Evolutionary conservation across 2,888 invertebrate genomes (phyloP), one percentile per base, ranked within the genome.

Genomic region (Cepaea hortensis): DNA sequence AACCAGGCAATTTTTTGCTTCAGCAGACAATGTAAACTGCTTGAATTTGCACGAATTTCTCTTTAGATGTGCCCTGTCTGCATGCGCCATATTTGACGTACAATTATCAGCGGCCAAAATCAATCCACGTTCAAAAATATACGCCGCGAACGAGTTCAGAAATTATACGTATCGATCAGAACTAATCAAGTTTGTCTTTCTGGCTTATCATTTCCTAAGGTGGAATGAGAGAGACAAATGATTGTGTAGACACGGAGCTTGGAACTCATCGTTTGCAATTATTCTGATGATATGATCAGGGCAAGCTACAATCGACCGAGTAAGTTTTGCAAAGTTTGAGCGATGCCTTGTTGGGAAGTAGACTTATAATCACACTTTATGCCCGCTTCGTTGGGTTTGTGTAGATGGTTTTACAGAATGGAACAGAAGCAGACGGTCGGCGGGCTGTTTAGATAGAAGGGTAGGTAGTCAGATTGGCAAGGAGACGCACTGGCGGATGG

Each of bases 151-250:
- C 79, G 35, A 79, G 79, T 79, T 79, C 35, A 79, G 62, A 79
- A 79, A 79, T 79, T 79, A 79, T 79, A 9, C 3, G n/a, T 11
- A 79, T 79, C 62, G 79, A 79, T 62, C 62, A 62, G 35, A 35
- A 35, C 79, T 79, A 79, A 79, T 79, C 79, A 79, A 18, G 79
- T 79, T 62, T 79, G 79, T 79, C 62, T 35, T 79, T 46, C 62
- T 79, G 79, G 79, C 62, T 79, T 79, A 61, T 79, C 79, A 79
- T 79, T 79, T 23, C 62, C 35, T 35, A 62, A 62, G 79, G 13
- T 20, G 18, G 79, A 62, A 62, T 61, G 46, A 62, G 35, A 62
- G 62, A 79, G 79, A 79, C 62, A 62, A 62, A 46, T 62, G 62
- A 62, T 62, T 15, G 15, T 35, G 79, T 62, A 35, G 79, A 79